Evolutionary conservation across 2,888 invertebrate species (phyloP).

Genomic region (Drosophila fungiperda): DNA sequence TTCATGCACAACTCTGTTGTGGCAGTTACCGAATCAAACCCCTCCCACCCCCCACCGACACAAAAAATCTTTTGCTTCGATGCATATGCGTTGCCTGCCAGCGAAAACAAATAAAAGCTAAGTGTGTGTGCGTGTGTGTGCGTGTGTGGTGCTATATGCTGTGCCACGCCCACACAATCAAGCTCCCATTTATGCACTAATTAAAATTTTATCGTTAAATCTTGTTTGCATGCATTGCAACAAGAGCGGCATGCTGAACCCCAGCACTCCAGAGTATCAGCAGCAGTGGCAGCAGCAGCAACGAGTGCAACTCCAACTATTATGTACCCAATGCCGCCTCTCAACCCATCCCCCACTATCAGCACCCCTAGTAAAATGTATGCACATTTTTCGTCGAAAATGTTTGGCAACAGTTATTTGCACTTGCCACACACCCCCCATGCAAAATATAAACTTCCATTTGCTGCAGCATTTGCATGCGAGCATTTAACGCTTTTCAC

Average conservation of each 20-base stretch:
- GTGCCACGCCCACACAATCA: conserved; percentile 78
- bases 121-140: conserved; percentile 36
- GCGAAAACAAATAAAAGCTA: conserved; percentile 72
- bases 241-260: conserved; percentile 57
- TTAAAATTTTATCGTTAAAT: conserved; percentile 81
- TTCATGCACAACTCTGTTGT: conserved; percentile 54
- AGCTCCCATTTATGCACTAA: conserved; percentile 80
- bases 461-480: conserved; percentile 54
- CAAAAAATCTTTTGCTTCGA: not conserved
- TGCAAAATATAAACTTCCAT: conserved; percentile 12
- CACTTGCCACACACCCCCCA: not conserved
- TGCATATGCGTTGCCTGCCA: conserved; percentile 43
- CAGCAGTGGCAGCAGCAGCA: not conserved
- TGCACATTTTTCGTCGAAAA: conserved; percentile 73
- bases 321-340: not conserved
- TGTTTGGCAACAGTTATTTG: conserved; percentile 74
- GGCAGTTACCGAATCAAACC: not conserved
- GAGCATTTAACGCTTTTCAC: conserved; percentile 59
- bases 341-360: not conserved
- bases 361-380: conserved; percentile 40
- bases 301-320: conserved; percentile 2
- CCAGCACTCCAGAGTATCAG: conserved; percentile 26
- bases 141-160: conserved; percentile 35
- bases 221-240: conserved; percentile 80
- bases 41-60: not conserved